phyloP scores from a whole-genome alignment of 2,113 vertebrate genomes.

The Heterotis niloticus region DNA sequence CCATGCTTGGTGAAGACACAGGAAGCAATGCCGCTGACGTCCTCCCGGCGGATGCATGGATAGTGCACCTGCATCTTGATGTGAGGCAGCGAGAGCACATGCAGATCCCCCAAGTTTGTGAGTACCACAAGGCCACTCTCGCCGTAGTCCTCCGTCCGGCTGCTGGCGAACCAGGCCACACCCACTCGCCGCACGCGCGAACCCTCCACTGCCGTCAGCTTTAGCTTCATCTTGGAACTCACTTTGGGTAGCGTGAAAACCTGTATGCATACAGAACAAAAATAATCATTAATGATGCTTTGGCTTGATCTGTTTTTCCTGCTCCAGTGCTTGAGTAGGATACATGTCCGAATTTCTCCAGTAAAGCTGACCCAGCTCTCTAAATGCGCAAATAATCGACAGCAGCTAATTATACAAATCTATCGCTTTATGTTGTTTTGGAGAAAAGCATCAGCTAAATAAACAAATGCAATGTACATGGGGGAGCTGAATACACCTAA shows the following conservation, averaged over 20 bases:
- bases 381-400: too few species aligned
- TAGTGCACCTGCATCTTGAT: conserved; percentile 89
- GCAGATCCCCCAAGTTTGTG: conserved; percentile 91
- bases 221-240: conserved; percentile 88
- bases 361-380: too few species aligned
- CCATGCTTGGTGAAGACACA: conserved; percentile 94
- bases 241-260: conserved; percentile 92
- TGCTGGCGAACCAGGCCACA: conserved; percentile 82
- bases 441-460: neutral
- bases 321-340: too few species aligned
- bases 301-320: too few species aligned
- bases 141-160: conserved; percentile 72
- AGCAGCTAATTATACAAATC: neutral
- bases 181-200: conserved; percentile 83
- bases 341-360: too few species aligned
- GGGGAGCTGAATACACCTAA: too few species aligned
- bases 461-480: too few species aligned
- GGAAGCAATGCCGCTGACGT: conserved; percentile 93
- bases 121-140: conserved; percentile 84
- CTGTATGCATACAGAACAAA: conserved; percentile 48
- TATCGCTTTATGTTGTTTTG: neutral
- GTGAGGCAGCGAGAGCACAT: conserved; percentile 84
- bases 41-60: conserved; percentile 89
- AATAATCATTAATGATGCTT: neutral
- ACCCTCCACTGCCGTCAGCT: conserved; percentile 88